Evolutionary conservation across 2,113 vertebrate species (phyloP), one percentile per base, ranked within the genome.

Genomic region (Hippoglossus stenolepis): DNA sequence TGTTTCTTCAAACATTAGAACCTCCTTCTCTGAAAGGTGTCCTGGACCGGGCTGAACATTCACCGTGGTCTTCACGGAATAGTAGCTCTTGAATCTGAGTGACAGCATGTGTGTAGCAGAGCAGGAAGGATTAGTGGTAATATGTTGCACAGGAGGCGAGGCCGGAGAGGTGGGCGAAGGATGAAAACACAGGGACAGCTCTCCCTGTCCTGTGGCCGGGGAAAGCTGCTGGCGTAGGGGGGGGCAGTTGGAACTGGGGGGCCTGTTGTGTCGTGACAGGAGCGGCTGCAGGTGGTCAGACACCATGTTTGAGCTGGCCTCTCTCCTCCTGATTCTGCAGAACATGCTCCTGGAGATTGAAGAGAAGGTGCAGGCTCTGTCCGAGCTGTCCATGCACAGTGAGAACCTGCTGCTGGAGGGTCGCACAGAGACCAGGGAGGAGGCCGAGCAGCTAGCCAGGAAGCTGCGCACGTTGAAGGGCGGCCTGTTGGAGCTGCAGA

Each of bases 261-360:
- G 56, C 15, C 17, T 59, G 47, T 61, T 26, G 45, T 38, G 40
- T 2, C 54, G 54, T 24, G 49, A 64, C 24, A 64, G 63, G 35
- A 49, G 18, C 17, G 54, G 40, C 40, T 79, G n/a, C 68, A 28
- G n/a, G 47, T 5, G 13, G 21, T 58, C 68, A 60, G 72, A 60
- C 72, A 83, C 51, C 67, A 93, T 91, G 92, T 94, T 94, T 94
- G 95, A 94, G 79, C 87, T 94, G 79, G 94, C 91, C 10, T 94
- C 92, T 75, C 89, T 94, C 35, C 90, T 95, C 89, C 89, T 95
- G 87, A 92, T 94, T 18, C 90, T 95, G 70, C 95, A 99, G 98
- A 97, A 96, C 91, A 98, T 98, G 97, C 92, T 99, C 85, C 87
- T 95, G 93, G 98, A 99, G 89, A 98, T 99, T 14, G 98, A 99